Evolutionary conservation across 1,140 invertebrate species (phyloP), one percentile per base, ranked within the genome.

Genomic region (Bilobella aurantiaca): DNA sequence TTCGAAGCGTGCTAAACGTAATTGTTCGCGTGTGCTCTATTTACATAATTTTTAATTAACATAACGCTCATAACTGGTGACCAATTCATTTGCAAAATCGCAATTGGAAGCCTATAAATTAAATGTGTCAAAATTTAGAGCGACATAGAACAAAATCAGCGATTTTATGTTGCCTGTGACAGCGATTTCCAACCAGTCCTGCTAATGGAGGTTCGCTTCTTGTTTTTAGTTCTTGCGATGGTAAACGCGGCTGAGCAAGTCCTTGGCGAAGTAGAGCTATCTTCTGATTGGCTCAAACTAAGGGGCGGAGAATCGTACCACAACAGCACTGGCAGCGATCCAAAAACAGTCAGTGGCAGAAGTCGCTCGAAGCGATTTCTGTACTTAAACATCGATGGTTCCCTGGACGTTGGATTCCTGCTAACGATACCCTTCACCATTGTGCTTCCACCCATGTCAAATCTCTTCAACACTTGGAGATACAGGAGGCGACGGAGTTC

Each of bases 391-490:
- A 31, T 63, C 8, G 56, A 58, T 28, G 32, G 49, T 12, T 34
- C 57, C 30, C 42, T 69, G 25, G 65, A 59, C 25, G 46, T 65
- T 23, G 67, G 53, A 16, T 34, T 69, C 1, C 57, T 71, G 18
- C 25, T 71, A 16, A 56, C 42, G 21, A 47, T 71, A n/a, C 67
- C 67, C 31, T 53, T 69, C 3, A 57, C 64, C 16, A 67, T 69
- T 46, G 56, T 69, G 8, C 63, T 71, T 23, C 67, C 69, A 42
- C 47, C 56, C 14, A 49, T 68, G 49, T 62, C 34, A 2, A 70
- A 69, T 57, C 25, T 60, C 5, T 69, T 62, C 32, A 58, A 58
- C 23, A 27, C 23, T 3, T 62, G 59, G 59, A 53, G 49, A 23
- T 53, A 53, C 47, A 16, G 56, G 56, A 37, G 30, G 68, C 3